Percentiles rank a stretch among this genome's conserved stretches.
Evolutionary conservation across 2,888 invertebrate genomes (phyloP).

Genomic region (Machimus atricapillus): DNA sequence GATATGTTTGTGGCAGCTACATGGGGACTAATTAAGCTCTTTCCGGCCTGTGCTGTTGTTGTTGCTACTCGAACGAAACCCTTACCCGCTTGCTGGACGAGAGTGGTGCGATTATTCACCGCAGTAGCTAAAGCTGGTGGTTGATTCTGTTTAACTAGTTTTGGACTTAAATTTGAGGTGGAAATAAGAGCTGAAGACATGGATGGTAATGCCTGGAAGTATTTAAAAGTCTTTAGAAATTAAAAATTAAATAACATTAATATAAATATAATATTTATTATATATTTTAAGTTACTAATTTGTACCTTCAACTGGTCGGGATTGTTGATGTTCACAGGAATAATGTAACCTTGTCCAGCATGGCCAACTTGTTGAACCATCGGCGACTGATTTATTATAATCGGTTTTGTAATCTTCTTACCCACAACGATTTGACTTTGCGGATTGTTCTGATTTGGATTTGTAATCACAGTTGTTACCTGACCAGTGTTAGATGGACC

Average conservation of each 20-base stretch:
- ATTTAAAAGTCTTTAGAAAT: background rate
- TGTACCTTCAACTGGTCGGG: constrained; percentile 48
- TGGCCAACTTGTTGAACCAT: constrained; percentile 45
- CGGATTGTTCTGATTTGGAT: constrained; percentile 41
- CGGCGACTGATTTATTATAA: constrained; percentile 45
- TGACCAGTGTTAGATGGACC: background rate
- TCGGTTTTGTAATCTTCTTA: constrained; percentile 46
- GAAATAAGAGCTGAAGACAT: constrained; percentile 37
- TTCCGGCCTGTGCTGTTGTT: constrained; percentile 46
- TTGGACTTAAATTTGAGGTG: constrained; percentile 40
- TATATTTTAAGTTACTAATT: no score
- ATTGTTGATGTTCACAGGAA: constrained; percentile 52
- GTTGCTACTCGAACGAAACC: constrained; percentile 45
- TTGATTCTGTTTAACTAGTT: constrained; percentile 42
- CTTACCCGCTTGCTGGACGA: constrained; percentile 42
- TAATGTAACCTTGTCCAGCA: constrained; percentile 52
- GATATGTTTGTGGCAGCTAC: constrained; percentile 46
- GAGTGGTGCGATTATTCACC: constrained; percentile 21
- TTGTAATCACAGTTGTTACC: constrained; percentile 33
- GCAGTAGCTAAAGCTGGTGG: constrained; percentile 42
- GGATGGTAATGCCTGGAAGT: constrained; percentile 30
- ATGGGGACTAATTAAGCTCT: constrained; percentile 49
- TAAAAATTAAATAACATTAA: no score
- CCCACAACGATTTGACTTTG: constrained; percentile 45
- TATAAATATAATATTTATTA: no score